phyloP scores from a whole-genome alignment of 2,797 vertebrate genomes.

The Erethizon dorsatum region DNA sequence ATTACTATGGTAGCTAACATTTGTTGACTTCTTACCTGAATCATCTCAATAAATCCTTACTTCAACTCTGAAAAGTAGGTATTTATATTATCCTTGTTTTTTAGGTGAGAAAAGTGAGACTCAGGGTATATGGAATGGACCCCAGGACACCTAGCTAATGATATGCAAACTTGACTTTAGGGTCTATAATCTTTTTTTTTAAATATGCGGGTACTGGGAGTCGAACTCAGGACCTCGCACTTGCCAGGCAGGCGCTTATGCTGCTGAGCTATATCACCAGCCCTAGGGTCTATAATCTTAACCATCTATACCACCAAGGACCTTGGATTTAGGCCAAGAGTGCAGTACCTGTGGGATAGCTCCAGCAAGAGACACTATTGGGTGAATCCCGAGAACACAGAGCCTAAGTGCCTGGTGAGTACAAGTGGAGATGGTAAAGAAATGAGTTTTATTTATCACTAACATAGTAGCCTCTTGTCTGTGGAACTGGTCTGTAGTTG shows the following conservation, averaged over 20 bases:
- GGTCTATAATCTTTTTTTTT: neutral
- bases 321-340: neutral
- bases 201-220: no score
- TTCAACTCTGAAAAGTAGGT: neutral
- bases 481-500: neutral
- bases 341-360: neutral
- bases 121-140: neutral
- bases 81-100: neutral
- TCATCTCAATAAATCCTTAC: neutral
- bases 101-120: neutral
- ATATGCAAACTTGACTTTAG: neutral
- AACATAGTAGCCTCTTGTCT: neutral
- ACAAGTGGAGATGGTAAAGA: neutral
- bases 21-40: neutral
- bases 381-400: neutral
- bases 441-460: neutral
- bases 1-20: neutral
- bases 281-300: neutral
- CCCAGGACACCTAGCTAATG: no score
- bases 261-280: no score
- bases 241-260: no score
- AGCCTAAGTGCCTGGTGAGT: fast-evolving
- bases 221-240: no score
- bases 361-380: fast-evolving
- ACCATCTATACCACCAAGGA: no score